Conservation (phyloP, 2,888 invertebrate species). For the Zaprionus lineosus region DNA sequence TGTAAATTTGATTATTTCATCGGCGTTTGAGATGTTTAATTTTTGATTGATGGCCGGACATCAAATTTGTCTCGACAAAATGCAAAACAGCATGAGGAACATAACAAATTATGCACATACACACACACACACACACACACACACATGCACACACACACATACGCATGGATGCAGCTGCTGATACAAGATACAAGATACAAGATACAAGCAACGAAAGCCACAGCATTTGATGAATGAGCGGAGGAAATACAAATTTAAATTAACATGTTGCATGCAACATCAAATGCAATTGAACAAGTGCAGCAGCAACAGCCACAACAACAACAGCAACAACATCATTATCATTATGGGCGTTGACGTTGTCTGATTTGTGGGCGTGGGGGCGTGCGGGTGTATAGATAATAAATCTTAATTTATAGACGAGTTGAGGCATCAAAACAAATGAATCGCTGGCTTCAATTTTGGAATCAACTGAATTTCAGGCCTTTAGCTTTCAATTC, state of each 20-base stretch:
- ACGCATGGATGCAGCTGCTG: neutral
- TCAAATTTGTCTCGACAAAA: conserved; percentile 62
- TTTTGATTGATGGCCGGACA: conserved; percentile 65
- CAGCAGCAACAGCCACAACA: conserved; percentile 24
- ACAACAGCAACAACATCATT: neutral
- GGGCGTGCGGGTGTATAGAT: conserved; percentile 26
- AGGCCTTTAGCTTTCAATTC: conserved; percentile 36
- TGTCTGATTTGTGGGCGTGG: neutral
- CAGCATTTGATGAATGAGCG: conserved; percentile 46
- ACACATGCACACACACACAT: conserved; percentile 5
- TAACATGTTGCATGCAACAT: conserved; percentile 31
- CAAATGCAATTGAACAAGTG: conserved; percentile 61
- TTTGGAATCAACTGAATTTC: no score
- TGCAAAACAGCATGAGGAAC: conserved; percentile 37
- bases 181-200: conserved; percentile 18
- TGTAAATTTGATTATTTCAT: conserved; percentile 65
- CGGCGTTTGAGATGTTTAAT: conserved; percentile 41
- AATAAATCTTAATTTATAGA: conserved; percentile 70
- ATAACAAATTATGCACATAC: conserved; percentile 36
- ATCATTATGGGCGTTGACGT: conserved; percentile 38
- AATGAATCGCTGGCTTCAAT: conserved; percentile 18
- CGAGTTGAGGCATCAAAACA: conserved; percentile 65
- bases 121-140: conserved; percentile 11
- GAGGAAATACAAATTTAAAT: conserved; percentile 35
- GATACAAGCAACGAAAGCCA: conserved; percentile 19